These are phyloP conservation scores for Drosophila guanche DNA, from an alignment of 1,140 invertebrate species.

Conservation along the genomic window DNA sequence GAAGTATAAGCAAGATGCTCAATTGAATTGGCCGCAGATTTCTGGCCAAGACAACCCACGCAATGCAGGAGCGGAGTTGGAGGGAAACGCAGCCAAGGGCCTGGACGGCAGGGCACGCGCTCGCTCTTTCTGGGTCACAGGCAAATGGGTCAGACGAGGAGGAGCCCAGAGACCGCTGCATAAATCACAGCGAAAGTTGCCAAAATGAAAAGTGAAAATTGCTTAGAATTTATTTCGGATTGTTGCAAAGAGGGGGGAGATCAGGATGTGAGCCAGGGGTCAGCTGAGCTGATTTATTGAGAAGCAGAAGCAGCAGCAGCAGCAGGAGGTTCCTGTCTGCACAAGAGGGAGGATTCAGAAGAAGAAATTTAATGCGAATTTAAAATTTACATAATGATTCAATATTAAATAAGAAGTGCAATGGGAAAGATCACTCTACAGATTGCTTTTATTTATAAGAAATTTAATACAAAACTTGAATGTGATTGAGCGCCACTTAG, in stretches of 20 bases:
- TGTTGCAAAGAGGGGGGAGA: neutral
- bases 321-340: conserved; percentile 4
- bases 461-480: too few relatives aligned
- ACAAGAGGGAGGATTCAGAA: neutral
- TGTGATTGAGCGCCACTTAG: too few relatives aligned
- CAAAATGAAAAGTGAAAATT: conserved; percentile 54
- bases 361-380: too few relatives aligned
- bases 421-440: too few relatives aligned
- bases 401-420: too few relatives aligned
- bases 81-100: too few relatives aligned
- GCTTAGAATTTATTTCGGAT: conserved; percentile 17
- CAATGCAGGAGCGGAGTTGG: conserved; percentile 5
- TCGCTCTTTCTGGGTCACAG: conserved; percentile 56
- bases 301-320: neutral
- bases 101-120: neutral
- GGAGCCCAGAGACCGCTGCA: conserved; percentile 24
- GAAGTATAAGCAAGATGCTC: conserved; percentile 41
- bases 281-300: conserved; percentile 28
- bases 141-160: conserved; percentile 54
- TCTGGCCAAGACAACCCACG: conserved; percentile 27
- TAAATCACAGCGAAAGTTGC: conserved; percentile 71
- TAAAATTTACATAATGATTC: too few relatives aligned
- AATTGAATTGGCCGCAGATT: conserved; percentile 63
- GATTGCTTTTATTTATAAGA: too few relatives aligned
- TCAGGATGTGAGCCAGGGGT: too few relatives aligned